These are phyloP conservation scores for Archocentrus centrarchus DNA, from an alignment of 2,113 vertebrate species.

Conservation along the genomic window DNA sequence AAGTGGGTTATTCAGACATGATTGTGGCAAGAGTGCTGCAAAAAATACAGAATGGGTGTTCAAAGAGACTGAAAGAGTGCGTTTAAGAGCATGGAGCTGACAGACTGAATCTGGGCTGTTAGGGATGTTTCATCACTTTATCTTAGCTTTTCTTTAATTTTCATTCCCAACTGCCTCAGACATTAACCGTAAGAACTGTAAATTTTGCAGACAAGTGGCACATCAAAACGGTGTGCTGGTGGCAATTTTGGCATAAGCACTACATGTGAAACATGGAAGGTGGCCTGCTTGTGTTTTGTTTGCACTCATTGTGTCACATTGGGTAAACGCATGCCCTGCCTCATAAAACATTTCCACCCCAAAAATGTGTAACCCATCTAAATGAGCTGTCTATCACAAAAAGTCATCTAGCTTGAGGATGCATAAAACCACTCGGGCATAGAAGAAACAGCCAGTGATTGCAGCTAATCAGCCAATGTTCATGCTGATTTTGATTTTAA, in stretches of 20 bases:
- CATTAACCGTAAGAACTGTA: background rate
- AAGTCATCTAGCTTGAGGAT: background rate
- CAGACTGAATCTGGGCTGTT: background rate
- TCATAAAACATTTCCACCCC: background rate
- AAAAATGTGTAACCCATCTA: background rate
- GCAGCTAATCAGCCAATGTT: slow-evolving; percentile 13
- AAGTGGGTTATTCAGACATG: slow-evolving; percentile 30
- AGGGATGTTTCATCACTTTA: slow-evolving; percentile 39
- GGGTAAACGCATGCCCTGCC: background rate
- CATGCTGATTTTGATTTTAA: slow-evolving; percentile 4
- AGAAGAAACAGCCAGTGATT: slow-evolving; percentile 5
- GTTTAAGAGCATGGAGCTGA: slow-evolving; percentile 1
- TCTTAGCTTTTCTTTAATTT: slow-evolving; percentile 16
- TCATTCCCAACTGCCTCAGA: slow-evolving; percentile 1
- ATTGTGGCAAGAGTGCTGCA: background rate
- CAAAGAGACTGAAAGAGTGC: slow-evolving; percentile 45
- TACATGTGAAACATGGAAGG: background rate
- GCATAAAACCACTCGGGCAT: slow-evolving; percentile 2
- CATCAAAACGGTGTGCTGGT: background rate
- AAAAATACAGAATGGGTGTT: slow-evolving; percentile 8
- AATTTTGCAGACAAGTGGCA: background rate
- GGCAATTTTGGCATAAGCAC: background rate
- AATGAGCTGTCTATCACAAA: background rate
- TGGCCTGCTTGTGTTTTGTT: background rate
- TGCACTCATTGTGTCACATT: background rate